Evolutionary conservation across 2,113 vertebrate genomes (phyloP).

Genomic region (Emydocephalus ijimae): DNA sequence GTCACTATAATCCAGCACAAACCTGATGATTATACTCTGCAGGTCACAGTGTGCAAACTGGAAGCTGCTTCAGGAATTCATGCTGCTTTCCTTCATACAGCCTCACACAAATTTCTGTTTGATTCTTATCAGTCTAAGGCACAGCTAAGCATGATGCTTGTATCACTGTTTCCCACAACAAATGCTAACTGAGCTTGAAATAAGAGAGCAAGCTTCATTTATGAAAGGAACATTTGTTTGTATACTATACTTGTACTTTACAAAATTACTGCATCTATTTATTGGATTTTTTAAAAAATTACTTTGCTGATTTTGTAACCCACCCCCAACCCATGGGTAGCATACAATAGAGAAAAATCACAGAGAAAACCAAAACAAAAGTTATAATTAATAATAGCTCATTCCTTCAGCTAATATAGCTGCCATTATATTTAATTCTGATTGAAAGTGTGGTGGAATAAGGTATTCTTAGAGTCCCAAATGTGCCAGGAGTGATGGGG

Average conservation of each 20-base stretch:
- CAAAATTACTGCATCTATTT: not conserved
- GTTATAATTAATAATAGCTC: not conserved
- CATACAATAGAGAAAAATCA: not conserved
- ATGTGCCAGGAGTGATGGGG: not conserved
- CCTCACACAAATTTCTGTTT: not conserved
- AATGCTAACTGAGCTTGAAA: not conserved
- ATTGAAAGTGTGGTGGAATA: not conserved
- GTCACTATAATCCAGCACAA: not conserved
- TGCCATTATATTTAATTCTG: not conserved
- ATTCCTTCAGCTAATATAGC: not conserved
- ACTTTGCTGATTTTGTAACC: not conserved
- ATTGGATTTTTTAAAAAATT: not conserved
- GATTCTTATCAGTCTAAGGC: not conserved
- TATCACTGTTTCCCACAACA: not conserved
- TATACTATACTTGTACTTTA: not conserved
- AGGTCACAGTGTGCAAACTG: not conserved
- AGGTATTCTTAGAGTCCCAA: not conserved
- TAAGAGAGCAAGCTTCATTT: not conserved
- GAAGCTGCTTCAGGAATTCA: not conserved
- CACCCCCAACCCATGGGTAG: not conserved
- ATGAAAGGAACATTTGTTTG: not conserved
- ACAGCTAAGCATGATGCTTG: not conserved
- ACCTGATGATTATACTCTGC: not conserved
- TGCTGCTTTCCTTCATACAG: not conserved
- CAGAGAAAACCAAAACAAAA: not conserved